Base-by-base conservation (phyloP, 2,888 invertebrate species). In the Stenchaetothrips biformis region DNA sequence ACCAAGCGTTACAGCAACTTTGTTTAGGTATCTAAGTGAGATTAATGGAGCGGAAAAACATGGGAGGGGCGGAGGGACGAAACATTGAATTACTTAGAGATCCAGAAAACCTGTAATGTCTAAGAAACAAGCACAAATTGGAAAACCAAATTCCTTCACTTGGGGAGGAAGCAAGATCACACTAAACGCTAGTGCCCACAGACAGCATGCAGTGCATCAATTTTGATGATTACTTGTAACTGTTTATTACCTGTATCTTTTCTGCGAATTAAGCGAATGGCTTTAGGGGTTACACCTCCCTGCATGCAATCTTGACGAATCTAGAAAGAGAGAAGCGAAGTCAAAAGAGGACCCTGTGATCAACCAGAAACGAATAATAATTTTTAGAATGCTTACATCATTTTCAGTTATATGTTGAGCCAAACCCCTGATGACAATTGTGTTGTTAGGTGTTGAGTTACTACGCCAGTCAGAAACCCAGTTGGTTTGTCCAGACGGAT, bases 261-360 rank as follows among this genome's bases (percentile, higher is more conserved):
- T 87, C 94, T 93, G 84, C 95, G 89, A 86, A 95, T 95, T 74
- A 95, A 88, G 78, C 95, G 90, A 85, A 95, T 93, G 86, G 95
- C 95, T 86, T 92, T 92, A 2, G 94, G 92, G 87, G 92, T 91
- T 83, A 95, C 88, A 82, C 92, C 92, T 86, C 92, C 92, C 85
- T 91, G 90, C 84, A 93, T 90, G 84, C 95, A 90, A 85, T 94
- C 93, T 86, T 92, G 92, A 84, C 92, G 90, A 84, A 95, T 93
- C 94, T 95, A 87, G 82, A 89, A 88, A 84, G 83, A 84, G 85
- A 85, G 83, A 81, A 37, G 67, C 79, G 85, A 81, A 78, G 11
- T 37, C 37, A 37, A 79, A 74, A 49, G 18, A 82, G 8, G 16
- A 7, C 16, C 6, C 2, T 59, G 84, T 84, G 81, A 84, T 84